A percentile compares a stretch with the other conserved stretches of the same genome.
phyloP scores from a whole-genome alignment of 2,113 vertebrate species.

The Motacilla alba region DNA sequence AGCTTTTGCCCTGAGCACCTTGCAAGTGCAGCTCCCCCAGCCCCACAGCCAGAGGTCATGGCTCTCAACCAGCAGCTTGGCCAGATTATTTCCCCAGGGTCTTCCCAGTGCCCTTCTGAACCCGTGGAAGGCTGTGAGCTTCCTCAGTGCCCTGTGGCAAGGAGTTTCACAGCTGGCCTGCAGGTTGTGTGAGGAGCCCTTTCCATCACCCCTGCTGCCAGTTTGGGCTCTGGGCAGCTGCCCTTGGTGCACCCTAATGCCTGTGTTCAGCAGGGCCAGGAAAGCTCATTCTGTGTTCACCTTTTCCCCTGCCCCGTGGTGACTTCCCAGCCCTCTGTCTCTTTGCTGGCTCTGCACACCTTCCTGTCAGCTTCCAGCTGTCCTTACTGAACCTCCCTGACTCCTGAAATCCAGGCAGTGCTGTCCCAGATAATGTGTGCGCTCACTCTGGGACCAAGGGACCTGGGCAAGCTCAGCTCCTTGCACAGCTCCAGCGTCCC shows the following conservation, averaged over 20 bases:
- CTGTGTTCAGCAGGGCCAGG: neutral
- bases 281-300: fast-evolving
- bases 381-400: neutral
- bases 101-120: neutral
- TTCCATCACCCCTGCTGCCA: neutral
- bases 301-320: neutral
- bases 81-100: neutral
- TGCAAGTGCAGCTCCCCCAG: neutral
- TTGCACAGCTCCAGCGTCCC: neutral
- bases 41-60: neutral
- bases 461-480: neutral
- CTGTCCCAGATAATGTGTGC: neutral
- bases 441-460: neutral
- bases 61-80: neutral
- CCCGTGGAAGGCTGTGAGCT: neutral
- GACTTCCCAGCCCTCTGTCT: neutral
- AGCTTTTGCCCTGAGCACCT: neutral
- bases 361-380: neutral
- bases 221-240: neutral
- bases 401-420: neutral
- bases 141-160: neutral
- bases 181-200: neutral
- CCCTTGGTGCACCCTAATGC: neutral
- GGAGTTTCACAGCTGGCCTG: neutral
- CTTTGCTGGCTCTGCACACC: neutral